These are phyloP conservation scores for Ochropleura plecta DNA, from an alignment of 2,888 invertebrate species.

Conservation along the genomic window DNA sequence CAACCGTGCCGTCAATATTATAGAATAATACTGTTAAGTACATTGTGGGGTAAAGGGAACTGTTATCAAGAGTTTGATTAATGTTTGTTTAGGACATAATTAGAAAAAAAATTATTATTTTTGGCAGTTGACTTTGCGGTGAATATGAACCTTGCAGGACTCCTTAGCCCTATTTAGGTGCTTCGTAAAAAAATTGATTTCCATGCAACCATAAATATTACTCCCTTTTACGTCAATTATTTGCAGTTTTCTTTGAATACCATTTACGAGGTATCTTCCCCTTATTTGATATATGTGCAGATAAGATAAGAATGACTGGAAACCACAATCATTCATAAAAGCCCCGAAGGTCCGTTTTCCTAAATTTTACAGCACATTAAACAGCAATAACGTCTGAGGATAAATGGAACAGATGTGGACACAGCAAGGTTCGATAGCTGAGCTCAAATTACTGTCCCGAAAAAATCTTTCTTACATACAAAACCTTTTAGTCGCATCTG, in stretches of 20 bases:
- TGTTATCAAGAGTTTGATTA: not conserved
- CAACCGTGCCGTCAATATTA: too few relatives aligned
- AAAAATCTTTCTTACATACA: slow-evolving; percentile 71
- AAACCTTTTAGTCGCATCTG: slow-evolving; percentile 68
- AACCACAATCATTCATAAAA: slow-evolving; percentile 51
- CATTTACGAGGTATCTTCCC: not conserved
- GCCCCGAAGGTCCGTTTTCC: slow-evolving; percentile 58
- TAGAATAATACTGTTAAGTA: not conserved
- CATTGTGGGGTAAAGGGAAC: not conserved
- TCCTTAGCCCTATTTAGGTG: not conserved
- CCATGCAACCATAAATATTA: not conserved
- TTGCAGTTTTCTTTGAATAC: not conserved
- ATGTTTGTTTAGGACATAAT: not conserved
- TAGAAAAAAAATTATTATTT: not conserved
- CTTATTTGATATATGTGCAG: not conserved
- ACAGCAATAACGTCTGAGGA: slow-evolving; percentile 71
- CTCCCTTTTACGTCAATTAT: not conserved
- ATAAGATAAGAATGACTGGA: slow-evolving; percentile 12
- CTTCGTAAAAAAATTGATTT: not conserved
- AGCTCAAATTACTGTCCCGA: slow-evolving; percentile 63
- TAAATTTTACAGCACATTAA: slow-evolving; percentile 73
- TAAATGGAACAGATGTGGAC: slow-evolving; percentile 72
- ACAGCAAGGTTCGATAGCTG: slow-evolving; percentile 56
- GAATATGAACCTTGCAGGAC: not conserved
- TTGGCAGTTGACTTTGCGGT: not conserved